Percentiles rank a stretch among this genome's conserved stretches.
Conservation (phyloP, 2,888 invertebrate species). For the Herminia tarsipennalis region DNA sequence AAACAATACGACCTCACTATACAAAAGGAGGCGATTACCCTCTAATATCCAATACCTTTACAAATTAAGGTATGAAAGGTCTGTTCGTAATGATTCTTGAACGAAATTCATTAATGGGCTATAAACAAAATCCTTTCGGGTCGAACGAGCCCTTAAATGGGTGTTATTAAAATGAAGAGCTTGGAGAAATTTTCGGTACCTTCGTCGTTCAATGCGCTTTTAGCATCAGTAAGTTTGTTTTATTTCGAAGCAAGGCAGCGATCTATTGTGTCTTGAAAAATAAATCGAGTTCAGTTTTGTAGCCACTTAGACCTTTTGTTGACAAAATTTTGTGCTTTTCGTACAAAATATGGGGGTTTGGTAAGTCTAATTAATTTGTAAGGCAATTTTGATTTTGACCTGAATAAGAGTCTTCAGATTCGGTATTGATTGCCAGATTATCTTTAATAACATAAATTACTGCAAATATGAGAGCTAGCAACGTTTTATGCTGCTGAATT, state of each 20-base stretch:
- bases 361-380: slow-evolving; percentile 28
- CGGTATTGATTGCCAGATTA: no score
- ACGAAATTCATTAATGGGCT: slow-evolving; percentile 69
- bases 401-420: no score
- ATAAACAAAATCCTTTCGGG: slow-evolving; percentile 70
- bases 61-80: slow-evolving; percentile 65
- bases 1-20: slow-evolving; percentile 38
- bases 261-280: slow-evolving; percentile 24
- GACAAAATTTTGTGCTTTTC: slow-evolving; percentile 22
- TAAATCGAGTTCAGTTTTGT: slow-evolving; percentile 31
- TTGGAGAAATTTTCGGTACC: slow-evolving; percentile 34
- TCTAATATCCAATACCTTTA: slow-evolving; percentile 59
- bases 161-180: slow-evolving; percentile 47
- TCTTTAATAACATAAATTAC: no score
- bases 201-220: slow-evolving; percentile 36
- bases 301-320: slow-evolving; percentile 11
- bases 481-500: no score
- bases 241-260: slow-evolving; percentile 15
- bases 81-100: slow-evolving; percentile 52
- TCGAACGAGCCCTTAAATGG: slow-evolving; percentile 39
- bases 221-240: slow-evolving; percentile 26
- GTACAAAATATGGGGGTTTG: slow-evolving; percentile 18
- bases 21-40: slow-evolving; percentile 43
- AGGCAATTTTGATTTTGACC: no score
- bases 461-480: no score